Conservation (phyloP, 2,888 invertebrate species). For the Lymantria monacha region DNA sequence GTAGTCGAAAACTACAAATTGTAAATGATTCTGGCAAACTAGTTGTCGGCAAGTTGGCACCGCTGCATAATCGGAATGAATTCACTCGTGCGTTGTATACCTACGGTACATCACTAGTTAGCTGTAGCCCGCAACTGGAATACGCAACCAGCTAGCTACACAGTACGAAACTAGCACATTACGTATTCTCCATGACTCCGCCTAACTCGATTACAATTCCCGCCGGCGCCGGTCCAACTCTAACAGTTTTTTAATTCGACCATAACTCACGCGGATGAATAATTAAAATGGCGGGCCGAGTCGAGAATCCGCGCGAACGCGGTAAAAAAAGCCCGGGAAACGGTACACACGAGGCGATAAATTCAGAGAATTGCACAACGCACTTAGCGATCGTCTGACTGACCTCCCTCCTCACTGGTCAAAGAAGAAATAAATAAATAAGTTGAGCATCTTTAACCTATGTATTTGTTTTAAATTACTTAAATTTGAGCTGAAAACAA, state of each 20-base stretch:
- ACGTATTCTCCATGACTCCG: conserved; percentile 75
- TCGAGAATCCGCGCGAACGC: conserved; percentile 66
- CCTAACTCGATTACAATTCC: conserved; percentile 76
- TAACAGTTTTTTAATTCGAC: conserved; percentile 83
- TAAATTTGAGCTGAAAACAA: background rate
- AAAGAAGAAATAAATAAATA: conserved; percentile 38
- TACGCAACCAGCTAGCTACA: conserved; percentile 12
- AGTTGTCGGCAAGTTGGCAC: conserved; percentile 51
- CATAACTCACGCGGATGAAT: conserved; percentile 82
- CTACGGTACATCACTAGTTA: conserved; percentile 25
- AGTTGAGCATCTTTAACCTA: conserved; percentile 16
- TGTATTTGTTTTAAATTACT: conserved; percentile 8
- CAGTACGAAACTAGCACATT: conserved; percentile 47
- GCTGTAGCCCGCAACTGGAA: conserved; percentile 5
- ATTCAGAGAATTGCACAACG: conserved; percentile 73
- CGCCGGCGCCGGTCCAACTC: conserved; percentile 76
- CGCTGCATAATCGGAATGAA: conserved; percentile 45
- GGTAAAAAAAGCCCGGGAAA: conserved; percentile 66
- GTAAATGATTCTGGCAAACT: conserved; percentile 65
- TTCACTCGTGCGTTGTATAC: conserved; percentile 34
- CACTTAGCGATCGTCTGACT: conserved; percentile 67
- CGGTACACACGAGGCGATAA: conserved; percentile 62
- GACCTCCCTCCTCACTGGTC: conserved; percentile 40
- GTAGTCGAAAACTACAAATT: conserved; percentile 67
- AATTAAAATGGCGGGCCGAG: conserved; percentile 77